Conservation (phyloP, 2,113 vertebrate species). For the Nycticorax nycticorax region DNA sequence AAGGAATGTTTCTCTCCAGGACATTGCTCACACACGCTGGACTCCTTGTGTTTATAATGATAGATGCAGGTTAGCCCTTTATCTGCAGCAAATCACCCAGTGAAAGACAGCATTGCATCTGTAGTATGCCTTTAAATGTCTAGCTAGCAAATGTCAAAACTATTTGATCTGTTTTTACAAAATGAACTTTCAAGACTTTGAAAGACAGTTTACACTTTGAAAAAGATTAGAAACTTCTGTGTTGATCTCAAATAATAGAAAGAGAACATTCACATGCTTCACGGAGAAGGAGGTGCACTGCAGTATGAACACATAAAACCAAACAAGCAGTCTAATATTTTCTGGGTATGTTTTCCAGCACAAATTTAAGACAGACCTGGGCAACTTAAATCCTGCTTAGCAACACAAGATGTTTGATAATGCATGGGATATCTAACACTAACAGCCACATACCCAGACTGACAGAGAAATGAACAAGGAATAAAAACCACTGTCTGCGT, state of each 20-base stretch:
- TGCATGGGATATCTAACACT: neutral
- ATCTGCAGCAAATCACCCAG: constrained; percentile 61
- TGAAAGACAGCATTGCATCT: neutral
- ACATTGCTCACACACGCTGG: constrained; percentile 42
- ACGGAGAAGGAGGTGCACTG: neutral
- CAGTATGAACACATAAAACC: neutral
- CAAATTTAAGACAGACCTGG: neutral
- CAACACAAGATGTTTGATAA: neutral
- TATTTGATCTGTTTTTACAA: constrained; percentile 76
- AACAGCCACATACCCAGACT: neutral
- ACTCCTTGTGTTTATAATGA: constrained; percentile 50
- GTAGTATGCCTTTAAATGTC: constrained; percentile 57
- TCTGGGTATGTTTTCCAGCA: neutral
- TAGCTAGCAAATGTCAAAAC: constrained; percentile 75
- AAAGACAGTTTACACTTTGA: constrained; percentile 69
- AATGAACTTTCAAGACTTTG: constrained; percentile 70
- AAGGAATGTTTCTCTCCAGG: constrained; percentile 50
- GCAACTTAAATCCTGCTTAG: neutral
- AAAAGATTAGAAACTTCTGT: constrained; percentile 73
- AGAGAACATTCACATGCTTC: neutral
- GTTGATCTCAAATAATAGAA: constrained; percentile 53
- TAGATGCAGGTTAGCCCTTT: constrained; percentile 47
- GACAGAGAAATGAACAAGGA: neutral
- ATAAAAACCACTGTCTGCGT: neutral
- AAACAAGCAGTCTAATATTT: neutral